Evolutionary conservation across 2,888 invertebrate genomes (phyloP).

Genomic region (Aphodius sticticus): DNA sequence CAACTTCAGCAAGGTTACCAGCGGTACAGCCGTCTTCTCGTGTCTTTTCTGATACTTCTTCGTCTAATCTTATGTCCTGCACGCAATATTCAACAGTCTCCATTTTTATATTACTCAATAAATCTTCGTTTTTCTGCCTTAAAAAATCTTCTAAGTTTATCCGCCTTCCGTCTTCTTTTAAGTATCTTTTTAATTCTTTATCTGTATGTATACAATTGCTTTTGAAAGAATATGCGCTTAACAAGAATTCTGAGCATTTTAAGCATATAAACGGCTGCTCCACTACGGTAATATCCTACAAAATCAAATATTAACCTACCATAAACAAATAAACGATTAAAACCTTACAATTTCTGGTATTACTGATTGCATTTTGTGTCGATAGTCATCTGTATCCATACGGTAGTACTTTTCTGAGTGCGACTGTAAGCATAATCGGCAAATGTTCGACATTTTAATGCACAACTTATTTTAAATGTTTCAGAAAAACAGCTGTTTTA

Average conservation of each 20-base stretch:
- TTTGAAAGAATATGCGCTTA: conserved; percentile 28
- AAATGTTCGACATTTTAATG: conserved; percentile 16
- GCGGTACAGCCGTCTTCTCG: no score
- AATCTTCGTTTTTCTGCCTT: background rate
- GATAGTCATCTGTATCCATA: background rate
- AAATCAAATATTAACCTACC: background rate
- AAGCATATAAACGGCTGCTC: conserved; percentile 20
- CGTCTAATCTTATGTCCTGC: no score
- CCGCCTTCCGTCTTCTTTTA: no score
- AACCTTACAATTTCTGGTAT: conserved; percentile 33
- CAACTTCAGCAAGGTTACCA: no score
- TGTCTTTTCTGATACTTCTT: no score
- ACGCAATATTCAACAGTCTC: no score
- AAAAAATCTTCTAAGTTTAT: background rate
- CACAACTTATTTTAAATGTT: background rate
- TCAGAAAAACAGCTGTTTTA: background rate
- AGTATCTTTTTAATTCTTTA: background rate
- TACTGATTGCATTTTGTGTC: conserved; percentile 9
- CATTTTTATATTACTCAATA: background rate
- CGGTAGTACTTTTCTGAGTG: background rate
- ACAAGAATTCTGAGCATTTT: conserved; percentile 20
- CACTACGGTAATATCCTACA: conserved; percentile 24
- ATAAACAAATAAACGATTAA: background rate
- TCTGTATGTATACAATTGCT: conserved; percentile 25
- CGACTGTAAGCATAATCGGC: conserved; percentile 21